Conservation (phyloP, 2,797 vertebrate species). For the Prionace glauca region DNA sequence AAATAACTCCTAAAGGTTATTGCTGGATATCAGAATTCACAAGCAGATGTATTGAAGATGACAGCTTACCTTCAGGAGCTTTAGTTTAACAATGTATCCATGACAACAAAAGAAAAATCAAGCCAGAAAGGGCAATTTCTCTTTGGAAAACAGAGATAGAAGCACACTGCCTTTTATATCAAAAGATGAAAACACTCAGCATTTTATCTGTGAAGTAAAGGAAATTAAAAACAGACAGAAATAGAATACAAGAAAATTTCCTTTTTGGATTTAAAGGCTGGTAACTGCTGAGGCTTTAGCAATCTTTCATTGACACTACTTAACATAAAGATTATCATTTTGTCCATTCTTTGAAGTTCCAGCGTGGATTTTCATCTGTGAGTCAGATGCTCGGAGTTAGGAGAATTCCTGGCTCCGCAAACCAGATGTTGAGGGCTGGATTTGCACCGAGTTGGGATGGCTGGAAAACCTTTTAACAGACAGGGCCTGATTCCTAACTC, state of each 20-base stretch:
- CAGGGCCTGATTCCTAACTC: too few species aligned
- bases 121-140: conserved; percentile 4
- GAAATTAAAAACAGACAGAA: background rate
- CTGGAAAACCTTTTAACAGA: too few species aligned
- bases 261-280: background rate
- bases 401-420: too few species aligned
- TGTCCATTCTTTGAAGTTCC: background rate
- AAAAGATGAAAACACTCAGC: background rate
- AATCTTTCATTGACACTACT: background rate
- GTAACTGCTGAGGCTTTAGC: background rate
- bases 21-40: conserved; percentile 9
- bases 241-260: background rate
- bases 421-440: too few species aligned
- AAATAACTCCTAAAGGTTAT: background rate
- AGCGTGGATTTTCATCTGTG: background rate
- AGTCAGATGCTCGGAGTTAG: too few species aligned
- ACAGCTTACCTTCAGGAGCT: conserved; percentile 38
- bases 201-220: background rate
- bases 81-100: conserved; percentile 39
- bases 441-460: too few species aligned
- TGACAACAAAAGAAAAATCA: conserved; percentile 38
- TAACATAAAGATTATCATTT: background rate
- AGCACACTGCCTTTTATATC: background rate
- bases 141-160: background rate
- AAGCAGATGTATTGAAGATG: conserved; percentile 38